Conservation (phyloP, 37 sponge, comb jelly and placozoan species). For the Halisarca cf. caerulea region DNA sequence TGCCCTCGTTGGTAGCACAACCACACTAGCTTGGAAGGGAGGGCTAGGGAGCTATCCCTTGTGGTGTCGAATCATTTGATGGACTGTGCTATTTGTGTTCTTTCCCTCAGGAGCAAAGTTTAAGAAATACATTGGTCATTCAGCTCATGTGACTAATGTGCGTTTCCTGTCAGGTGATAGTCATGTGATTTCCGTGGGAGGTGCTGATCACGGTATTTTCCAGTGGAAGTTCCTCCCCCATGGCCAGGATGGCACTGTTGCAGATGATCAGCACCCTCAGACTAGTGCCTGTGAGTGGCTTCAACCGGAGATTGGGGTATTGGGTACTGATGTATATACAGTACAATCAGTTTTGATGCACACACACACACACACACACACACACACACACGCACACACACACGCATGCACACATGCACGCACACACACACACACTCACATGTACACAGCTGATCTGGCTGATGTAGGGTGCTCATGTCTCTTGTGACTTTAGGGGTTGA, state of each 20-base stretch:
- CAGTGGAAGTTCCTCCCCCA: constrained; percentile 86
- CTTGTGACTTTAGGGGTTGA: constrained; percentile 52
- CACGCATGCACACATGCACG: constrained; percentile 7
- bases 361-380: too few species aligned
- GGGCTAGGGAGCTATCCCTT: too few species aligned
- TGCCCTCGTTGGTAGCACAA: too few species aligned
- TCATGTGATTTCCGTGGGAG: constrained; percentile 87
- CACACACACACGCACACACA: constrained; percentile 18
- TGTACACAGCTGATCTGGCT: too few species aligned
- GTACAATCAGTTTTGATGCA: too few species aligned
- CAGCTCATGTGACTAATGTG: constrained; percentile 98
- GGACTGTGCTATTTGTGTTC: neutral
- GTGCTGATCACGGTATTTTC: constrained; percentile 93
- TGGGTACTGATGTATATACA: too few species aligned
- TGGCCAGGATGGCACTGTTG: neutral
- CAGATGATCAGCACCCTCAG: neutral
- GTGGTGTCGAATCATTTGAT: too few species aligned
- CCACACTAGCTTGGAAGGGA: too few species aligned
- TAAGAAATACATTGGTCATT: constrained; percentile 91
- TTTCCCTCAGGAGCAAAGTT: constrained; percentile 81
- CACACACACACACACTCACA: too few species aligned
- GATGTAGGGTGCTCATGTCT: too few species aligned
- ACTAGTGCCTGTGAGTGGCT: constrained; percentile 4
- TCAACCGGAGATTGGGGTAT: too few species aligned
- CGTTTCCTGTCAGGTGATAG: constrained; percentile 73